Percentiles rank a stretch among this genome's conserved stretches.
These are phyloP conservation scores for Oostethus manadensis DNA, from an alignment of 2,113 vertebrate genomes.

Conservation along the genomic window DNA sequence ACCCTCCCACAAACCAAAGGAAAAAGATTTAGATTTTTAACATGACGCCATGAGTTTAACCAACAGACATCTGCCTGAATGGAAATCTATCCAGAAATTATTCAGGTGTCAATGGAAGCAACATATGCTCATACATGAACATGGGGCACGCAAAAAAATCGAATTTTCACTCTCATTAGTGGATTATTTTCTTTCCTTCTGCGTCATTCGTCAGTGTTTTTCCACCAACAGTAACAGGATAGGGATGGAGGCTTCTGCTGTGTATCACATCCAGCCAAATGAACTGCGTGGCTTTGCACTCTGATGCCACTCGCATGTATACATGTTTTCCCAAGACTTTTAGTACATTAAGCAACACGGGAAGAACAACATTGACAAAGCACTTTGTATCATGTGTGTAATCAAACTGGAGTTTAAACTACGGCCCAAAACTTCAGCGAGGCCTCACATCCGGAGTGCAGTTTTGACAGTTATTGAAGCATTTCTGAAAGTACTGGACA, in stretches of 20 bases:
- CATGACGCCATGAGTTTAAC: not conserved
- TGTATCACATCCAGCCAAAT: constrained; percentile 47
- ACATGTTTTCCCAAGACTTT: no score
- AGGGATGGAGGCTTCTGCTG: constrained; percentile 28
- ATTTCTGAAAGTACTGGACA: no score
- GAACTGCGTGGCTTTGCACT: constrained; percentile 36
- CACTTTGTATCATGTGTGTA: no score
- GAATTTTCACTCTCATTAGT: constrained; percentile 15
- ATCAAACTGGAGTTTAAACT: no score
- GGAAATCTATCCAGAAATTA: not conserved
- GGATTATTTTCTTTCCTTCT: constrained; percentile 16
- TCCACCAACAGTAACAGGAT: constrained; percentile 39
- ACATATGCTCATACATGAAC: constrained; percentile 23
- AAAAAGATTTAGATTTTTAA: not conserved
- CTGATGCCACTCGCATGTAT: constrained; percentile 31
- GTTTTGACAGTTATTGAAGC: no score
- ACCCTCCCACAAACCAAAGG: not conserved
- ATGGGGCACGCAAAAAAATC: constrained; percentile 11
- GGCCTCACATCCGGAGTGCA: no score
- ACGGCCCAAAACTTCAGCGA: no score
- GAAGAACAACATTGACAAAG: no score
- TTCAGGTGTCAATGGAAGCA: constrained; percentile 16
- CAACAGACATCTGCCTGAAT: not conserved
- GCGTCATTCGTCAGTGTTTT: constrained; percentile 21
- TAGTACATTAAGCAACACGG: no score